Base-by-base conservation (phyloP, 2,888 invertebrate genomes). In the Ectemnius lituratus region DNA sequence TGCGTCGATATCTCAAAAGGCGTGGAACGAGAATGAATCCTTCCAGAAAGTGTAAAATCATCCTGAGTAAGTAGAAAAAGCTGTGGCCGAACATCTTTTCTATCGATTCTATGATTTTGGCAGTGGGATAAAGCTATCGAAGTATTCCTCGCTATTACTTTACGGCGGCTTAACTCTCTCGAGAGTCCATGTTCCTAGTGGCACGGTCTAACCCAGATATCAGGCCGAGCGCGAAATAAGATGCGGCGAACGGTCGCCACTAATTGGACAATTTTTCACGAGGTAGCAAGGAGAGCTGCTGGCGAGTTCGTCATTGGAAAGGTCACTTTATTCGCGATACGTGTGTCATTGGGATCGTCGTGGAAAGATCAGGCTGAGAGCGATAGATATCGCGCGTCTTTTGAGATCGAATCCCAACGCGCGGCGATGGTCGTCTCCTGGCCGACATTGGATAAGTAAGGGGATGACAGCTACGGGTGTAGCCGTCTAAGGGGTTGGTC, bases 371-470 rank as follows among this genome's bases (percentile, higher is more conserved):
- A 63, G 52, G 56, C 37, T 28, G 56, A 62, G 52, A 56, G 20
- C 74, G 71, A 79, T 75, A 78, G 79, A 81, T 82, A 72, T 76
- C 71, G 75, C 75, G 78, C 80, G 78, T 79, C 82, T 77, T 80
- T 84, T 78, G 73, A 78, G 79, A 84, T 83, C 72, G 77, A 81
- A 79, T 81, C 75, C 73, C 72, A 64, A 49, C 11, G 71, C 75
- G 75, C 70, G 75, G 61, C 67, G 59, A 52, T 62, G 69, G 72
- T 65, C 79, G 67, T 78, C 73, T 79, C 58, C 62, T 37, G 70
- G 69, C 61, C 83, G 86, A 84, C 85, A 85, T 87, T 83, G 85
- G 85, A 84, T 85, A 85, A 83, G 87, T 87, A 87, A 88, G 82
- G 86, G 84, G 87, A 87, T 86, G 87, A 86, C 87, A 85, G 84